These are phyloP conservation scores for Tenthredo mesomela DNA, from an alignment of 2,888 invertebrate species.

Conservation along the genomic window DNA sequence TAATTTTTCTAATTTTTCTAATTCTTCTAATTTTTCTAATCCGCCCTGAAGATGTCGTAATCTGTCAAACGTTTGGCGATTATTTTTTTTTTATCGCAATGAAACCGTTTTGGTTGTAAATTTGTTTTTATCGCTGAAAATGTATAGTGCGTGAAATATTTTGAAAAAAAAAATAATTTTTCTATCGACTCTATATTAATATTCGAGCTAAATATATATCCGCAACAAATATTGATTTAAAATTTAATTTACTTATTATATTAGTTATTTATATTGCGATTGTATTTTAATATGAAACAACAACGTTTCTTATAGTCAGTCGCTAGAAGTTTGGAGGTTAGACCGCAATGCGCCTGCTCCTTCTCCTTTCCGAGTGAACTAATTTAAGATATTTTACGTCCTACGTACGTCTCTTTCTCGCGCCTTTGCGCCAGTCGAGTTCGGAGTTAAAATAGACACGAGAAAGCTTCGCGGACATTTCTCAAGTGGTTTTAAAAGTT, in stretches of 20 bases:
- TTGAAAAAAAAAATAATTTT: background rate
- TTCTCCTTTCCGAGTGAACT: conserved; percentile 64
- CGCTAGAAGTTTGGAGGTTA: conserved; percentile 42
- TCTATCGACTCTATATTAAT: background rate
- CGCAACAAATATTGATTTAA: background rate
- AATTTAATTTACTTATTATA: too few species aligned
- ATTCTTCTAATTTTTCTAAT: background rate
- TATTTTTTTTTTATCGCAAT: background rate
- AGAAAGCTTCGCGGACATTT: conserved; percentile 69
- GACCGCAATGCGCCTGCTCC: conserved; percentile 54
- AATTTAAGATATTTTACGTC: conserved; percentile 75
- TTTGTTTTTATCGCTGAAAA: background rate
- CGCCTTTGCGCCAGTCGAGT: conserved; percentile 73
- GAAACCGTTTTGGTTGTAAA: background rate
- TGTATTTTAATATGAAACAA: background rate
- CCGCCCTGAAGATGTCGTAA: conserved; percentile 28
- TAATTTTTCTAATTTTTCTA: background rate
- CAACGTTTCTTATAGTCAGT: background rate
- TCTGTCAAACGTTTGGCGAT: background rate
- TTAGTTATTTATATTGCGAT: background rate
- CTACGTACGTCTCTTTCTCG: conserved; percentile 64
- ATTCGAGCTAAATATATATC: background rate
- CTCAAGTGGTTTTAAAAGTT: conserved; percentile 51
- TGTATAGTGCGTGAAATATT: background rate
- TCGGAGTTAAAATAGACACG: conserved; percentile 75